Evolutionary conservation across 2,888 invertebrate genomes (phyloP), one percentile per base, ranked within the genome.

Genomic region (Agrenia bidenticulata): DNA sequence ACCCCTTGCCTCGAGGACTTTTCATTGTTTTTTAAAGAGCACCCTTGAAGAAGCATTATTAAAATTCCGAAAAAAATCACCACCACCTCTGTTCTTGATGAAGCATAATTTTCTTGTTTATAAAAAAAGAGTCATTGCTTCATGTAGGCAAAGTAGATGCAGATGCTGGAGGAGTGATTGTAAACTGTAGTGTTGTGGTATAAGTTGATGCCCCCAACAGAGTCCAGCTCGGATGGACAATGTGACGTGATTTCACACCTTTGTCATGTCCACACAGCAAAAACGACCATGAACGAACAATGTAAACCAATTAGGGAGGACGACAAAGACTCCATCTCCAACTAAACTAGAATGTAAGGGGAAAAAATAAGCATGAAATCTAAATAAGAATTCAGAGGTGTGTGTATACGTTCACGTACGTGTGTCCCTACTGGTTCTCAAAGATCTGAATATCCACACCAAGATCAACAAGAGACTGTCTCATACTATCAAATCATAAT

Each of bases 241-340:
- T 51, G 51, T 51, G 51, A 51, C 51, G 51, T 51, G 51, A 51
- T 51, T 51, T 51, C 24, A 51, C 51, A 51, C 51, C 51, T 51
- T 51, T 51, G 51, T 51, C 5, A 51, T 24, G 21, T 55, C 32
- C 17, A 26, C 37, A 41, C 4, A 41, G 57, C 24, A 57, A 57
- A 57, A 57, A 57, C 11, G 13, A 57, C 4, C 57, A 37, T 57
- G 57, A 57, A 39, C 2, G 42, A 57, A 57, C 57, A 57, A 57
- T 57, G 57, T 41, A 57, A 57, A 57, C 57, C 57, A 57, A 57
- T 57, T 57, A 57, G 32, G 11, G 54, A 32, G 21, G 42, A 57
- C 42, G 57, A 57, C 57, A 57, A 57, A 57, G 57, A 27, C 17
- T 41, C 41, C 19, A 7, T 45, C 45, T 45, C 4, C 19, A 45